Base-by-base conservation (phyloP, 2,113 vertebrate genomes). In the Cinclus cinclus region DNA sequence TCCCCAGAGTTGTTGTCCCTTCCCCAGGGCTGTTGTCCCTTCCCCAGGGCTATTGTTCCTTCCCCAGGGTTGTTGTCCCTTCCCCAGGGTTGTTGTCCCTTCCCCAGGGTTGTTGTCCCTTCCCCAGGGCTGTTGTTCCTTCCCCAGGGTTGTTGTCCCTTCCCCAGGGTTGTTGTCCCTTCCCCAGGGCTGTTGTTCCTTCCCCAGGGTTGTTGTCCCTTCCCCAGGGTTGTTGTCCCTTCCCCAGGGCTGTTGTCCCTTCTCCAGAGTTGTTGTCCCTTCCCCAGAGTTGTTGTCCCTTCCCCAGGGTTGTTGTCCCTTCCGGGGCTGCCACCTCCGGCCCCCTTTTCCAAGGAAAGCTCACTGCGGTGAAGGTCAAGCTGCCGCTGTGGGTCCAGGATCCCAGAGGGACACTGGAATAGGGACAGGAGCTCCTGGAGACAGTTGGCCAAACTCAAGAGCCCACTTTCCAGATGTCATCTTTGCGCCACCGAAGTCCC, bases 331-430 rank as follows among this genome's bases (percentile, higher is more conserved):
- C 27, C 1, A 3, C 3, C 1, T 15, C 58, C 20, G 0, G 33
- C n/a, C 69, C 75, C 44, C 25, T 41, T 65, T 52, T 3, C 89
- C 47, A 14, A 58, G 75, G 75, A 13, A 65, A 35, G 1, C 41
- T 49, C 47, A 0, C 62, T 3, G 35, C 0, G 1, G 10, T 14
- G 62, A 27, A 41, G 65, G 60, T 67, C 21, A 4, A 7, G 3
- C 58, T 55, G 82, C 27, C 2, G 1, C 53, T 2, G 4, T 4
- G 62, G 37, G 30, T 47, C 9, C 3, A 0, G 71, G 33, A 17
- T 24, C 21, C 59, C 70, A 2, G 3, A 17, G 81, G 44, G 56
- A 5, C 49, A 0, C 27, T 0, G 13, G n/a, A 3, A 2, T 0
- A 8, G 13, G 77, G 47, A 22, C 21, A 11, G 46, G n/a, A 37